A percentile compares a stretch with the other conserved stretches of the same genome.
Conservation (phyloP, 2,113 vertebrate species). For the Petrocephalus microphthalmus region DNA sequence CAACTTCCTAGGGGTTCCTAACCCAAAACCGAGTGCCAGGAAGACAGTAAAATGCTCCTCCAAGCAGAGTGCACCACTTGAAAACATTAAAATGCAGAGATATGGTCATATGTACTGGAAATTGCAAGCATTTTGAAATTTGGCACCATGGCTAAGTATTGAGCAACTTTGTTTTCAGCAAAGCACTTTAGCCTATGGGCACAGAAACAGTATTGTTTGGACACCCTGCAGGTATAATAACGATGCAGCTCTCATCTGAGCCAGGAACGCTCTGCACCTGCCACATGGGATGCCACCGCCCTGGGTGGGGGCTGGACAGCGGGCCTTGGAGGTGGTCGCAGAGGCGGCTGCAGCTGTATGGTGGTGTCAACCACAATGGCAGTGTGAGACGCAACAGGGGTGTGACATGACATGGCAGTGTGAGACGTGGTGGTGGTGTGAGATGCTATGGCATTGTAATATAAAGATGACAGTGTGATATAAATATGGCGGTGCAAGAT, state of each 20-base stretch:
- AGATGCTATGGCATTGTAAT: no score
- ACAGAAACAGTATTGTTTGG: slow-evolving; percentile 1
- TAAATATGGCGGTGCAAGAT: background rate
- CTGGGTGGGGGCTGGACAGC: background rate
- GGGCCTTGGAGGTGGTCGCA: background rate
- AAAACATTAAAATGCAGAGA: background rate
- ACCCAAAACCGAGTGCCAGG: background rate
- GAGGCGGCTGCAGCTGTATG: background rate
- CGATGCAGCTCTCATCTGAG: background rate
- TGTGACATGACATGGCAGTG: no score
- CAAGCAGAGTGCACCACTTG: background rate
- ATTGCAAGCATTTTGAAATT: background rate
- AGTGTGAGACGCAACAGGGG: no score
- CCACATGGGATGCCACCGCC: background rate
- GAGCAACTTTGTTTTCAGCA: background rate
- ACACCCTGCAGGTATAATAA: background rate
- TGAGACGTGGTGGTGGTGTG: no score
- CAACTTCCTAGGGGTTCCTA: background rate
- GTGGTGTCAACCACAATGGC: no score
- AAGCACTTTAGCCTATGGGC: slow-evolving; percentile 3
- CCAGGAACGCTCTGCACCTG: background rate
- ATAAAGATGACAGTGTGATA: no score
- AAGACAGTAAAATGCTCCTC: background rate
- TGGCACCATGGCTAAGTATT: background rate
- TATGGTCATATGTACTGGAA: background rate